Percentiles rank a stretch among this genome's conserved stretches.
phyloP scores from a whole-genome alignment of 2,113 vertebrate genomes.

The Rhinichthys klamathensis region DNA sequence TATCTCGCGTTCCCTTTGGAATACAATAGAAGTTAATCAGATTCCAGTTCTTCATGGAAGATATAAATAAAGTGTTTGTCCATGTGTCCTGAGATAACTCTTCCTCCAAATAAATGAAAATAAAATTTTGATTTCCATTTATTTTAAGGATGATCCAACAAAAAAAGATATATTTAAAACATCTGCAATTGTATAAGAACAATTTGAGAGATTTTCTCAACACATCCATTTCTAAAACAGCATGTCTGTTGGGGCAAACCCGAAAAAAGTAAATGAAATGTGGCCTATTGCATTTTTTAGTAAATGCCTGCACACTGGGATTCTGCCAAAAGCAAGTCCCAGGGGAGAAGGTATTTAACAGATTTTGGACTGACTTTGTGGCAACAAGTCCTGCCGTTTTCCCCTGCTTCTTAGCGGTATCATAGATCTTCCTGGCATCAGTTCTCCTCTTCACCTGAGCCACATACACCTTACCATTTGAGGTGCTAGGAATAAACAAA shows the following conservation, averaged over 20 bases:
- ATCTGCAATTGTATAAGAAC: not conserved
- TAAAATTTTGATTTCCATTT: not conserved
- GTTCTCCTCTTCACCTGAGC: constrained; percentile 83
- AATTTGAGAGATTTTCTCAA: not conserved
- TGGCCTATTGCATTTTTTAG: constrained; percentile 5
- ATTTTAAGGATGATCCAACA: not conserved
- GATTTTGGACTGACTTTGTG: constrained; percentile 76
- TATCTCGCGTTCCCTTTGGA: constrained; percentile 77
- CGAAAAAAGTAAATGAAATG: not conserved
- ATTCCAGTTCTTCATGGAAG: not conserved
- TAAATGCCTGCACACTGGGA: constrained; percentile 33
- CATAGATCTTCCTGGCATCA: constrained; percentile 85
- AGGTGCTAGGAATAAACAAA: constrained; percentile 69
- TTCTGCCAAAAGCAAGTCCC: constrained; percentile 43
- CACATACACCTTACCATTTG: constrained; percentile 76
- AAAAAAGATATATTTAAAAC: not conserved
- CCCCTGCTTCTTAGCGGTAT: constrained; percentile 79
- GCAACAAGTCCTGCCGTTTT: constrained; percentile 82
- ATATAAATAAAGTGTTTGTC: not conserved
- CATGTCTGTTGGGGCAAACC: not conserved
- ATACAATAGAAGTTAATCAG: constrained; percentile 13
- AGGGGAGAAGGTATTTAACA: constrained; percentile 32
- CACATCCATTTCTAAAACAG: not conserved
- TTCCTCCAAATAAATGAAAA: not conserved
- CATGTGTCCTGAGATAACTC: not conserved